Conservation (phyloP, 2,797 vertebrate genomes). For the Catharus ustulatus region DNA sequence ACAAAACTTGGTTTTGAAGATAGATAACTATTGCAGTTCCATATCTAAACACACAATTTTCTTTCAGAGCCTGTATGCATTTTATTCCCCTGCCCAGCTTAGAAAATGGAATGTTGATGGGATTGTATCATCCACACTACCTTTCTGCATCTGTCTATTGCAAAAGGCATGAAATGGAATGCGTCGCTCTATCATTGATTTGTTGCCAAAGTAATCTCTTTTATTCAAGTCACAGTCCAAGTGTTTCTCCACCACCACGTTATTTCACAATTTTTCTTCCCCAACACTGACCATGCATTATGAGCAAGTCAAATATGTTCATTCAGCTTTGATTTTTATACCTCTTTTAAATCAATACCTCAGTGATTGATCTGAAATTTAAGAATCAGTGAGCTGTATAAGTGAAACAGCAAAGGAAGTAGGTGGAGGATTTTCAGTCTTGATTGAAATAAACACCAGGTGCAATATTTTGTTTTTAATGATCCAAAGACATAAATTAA, state of each 20-base stretch:
- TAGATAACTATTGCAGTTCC: neutral
- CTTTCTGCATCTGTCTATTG: constrained; percentile 62
- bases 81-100: constrained; percentile 29
- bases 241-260: constrained; percentile 57
- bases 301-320: constrained; percentile 70
- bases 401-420: constrained; percentile 32
- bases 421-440: constrained; percentile 38
- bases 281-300: constrained; percentile 70
- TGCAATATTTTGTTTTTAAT: constrained; percentile 34
- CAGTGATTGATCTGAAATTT: constrained; percentile 67
- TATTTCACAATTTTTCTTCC: constrained; percentile 73
- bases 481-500: constrained; percentile 31
- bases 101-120: constrained; percentile 63
- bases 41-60: constrained; percentile 41
- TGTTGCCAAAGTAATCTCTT: constrained; percentile 67
- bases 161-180: constrained; percentile 70
- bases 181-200: constrained; percentile 62
- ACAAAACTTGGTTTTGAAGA: neutral
- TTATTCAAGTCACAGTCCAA: constrained; percentile 74
- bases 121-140: constrained; percentile 53
- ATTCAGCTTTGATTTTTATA: constrained; percentile 72
- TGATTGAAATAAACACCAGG: constrained; percentile 42
- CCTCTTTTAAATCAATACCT: constrained; percentile 69
- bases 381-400: constrained; percentile 47
- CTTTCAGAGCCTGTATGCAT: neutral